phyloP scores from a whole-genome alignment of 2,888 invertebrate genomes.

The Oscheius myriophilus region DNA sequence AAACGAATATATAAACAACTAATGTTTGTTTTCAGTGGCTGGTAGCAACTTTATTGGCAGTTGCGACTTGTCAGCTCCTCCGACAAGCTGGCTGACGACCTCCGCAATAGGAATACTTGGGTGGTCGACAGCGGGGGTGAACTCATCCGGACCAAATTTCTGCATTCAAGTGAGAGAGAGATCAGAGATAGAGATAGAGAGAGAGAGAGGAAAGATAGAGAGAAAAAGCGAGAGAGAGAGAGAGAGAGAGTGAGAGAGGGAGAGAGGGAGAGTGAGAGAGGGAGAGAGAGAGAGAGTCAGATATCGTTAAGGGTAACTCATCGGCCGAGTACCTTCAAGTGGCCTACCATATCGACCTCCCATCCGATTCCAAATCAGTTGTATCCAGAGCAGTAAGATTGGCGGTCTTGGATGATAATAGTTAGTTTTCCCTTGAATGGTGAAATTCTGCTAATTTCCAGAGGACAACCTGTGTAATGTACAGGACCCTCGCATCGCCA shows the following conservation, averaged over 20 bases:
- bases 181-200: too few relatives aligned
- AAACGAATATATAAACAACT: too few relatives aligned
- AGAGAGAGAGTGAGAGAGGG: too few relatives aligned
- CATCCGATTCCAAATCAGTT: background rate
- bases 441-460: background rate
- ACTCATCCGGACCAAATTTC: slow-evolving; percentile 36
- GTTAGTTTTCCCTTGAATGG: background rate
- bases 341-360: slow-evolving; percentile 45
- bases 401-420: background rate
- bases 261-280: too few relatives aligned
- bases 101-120: slow-evolving; percentile 41
- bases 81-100: slow-evolving; percentile 42
- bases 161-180: slow-evolving; percentile 35
- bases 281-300: too few relatives aligned
- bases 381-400: slow-evolving; percentile 25
- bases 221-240: too few relatives aligned
- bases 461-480: slow-evolving; percentile 18
- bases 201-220: too few relatives aligned
- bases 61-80: slow-evolving; percentile 32
- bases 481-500: slow-evolving; percentile 35
- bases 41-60: slow-evolving; percentile 20
- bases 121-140: slow-evolving; percentile 40
- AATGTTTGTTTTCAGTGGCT: too few relatives aligned
- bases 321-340: slow-evolving; percentile 32
- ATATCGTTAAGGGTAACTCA: slow-evolving; percentile 28